These are phyloP conservation scores for Colletes gigas DNA, from an alignment of 1,140 invertebrate genomes.

Conservation along the genomic window DNA sequence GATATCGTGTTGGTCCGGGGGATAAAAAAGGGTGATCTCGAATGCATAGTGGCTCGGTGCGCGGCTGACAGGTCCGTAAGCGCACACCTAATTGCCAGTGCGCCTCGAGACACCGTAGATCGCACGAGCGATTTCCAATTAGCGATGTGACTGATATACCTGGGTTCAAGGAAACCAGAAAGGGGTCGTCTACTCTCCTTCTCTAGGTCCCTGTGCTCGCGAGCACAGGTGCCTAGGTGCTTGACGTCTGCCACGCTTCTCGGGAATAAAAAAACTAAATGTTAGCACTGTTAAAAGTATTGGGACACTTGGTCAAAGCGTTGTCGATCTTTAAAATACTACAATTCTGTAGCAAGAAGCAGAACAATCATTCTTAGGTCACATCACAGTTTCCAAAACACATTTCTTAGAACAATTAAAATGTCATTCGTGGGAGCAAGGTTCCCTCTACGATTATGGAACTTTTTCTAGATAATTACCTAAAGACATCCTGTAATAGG, in stretches of 20 bases:
- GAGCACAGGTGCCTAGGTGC: slow-evolving; percentile 45
- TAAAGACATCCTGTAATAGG: no score
- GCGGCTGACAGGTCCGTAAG: slow-evolving; percentile 31
- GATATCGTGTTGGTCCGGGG: background rate
- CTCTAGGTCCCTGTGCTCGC: slow-evolving; percentile 2
- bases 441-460: no score
- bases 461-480: no score
- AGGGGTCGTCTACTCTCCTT: slow-evolving; percentile 47
- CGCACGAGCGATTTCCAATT: slow-evolving; percentile 63
- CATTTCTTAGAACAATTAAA: no score
- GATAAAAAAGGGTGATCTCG: slow-evolving; percentile 39
- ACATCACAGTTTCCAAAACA: no score
- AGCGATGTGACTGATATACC: slow-evolving; percentile 63
- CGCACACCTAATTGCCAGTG: slow-evolving; percentile 55
- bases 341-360: no score
- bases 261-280: background rate
- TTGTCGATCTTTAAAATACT: no score
- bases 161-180: slow-evolving; percentile 63
- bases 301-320: no score
- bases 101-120: slow-evolving; percentile 59
- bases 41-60: slow-evolving; percentile 41
- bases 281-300: no score
- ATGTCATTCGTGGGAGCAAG: no score
- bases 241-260: slow-evolving; percentile 41
- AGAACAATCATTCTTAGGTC: no score